These are phyloP conservation scores for Deroplatys truncata DNA, from an alignment of 2,888 invertebrate genomes.

Conservation along the genomic window DNA sequence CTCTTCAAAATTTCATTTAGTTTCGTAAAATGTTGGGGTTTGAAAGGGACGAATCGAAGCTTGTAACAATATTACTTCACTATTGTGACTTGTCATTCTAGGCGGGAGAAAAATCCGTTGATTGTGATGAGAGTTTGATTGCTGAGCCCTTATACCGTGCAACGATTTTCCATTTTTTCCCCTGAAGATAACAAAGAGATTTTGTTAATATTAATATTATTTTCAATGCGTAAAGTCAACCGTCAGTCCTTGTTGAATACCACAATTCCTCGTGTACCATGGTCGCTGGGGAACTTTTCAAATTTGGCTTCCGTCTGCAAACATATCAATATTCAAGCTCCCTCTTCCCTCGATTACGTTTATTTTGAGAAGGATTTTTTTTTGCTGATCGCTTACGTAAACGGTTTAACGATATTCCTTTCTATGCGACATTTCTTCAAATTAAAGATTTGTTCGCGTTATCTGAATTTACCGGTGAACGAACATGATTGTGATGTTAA, in stretches of 20 bases:
- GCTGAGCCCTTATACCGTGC: not conserved
- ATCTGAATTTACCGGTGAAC: too few species aligned
- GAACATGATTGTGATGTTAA: too few species aligned
- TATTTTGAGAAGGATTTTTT: not conserved
- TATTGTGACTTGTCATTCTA: not conserved
- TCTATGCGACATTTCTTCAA: not conserved
- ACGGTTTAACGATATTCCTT: not conserved
- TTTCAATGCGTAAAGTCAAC: not conserved
- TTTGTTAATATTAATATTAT: not conserved
- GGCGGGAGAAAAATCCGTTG: not conserved
- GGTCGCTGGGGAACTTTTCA: not conserved
- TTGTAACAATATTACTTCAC: not conserved
- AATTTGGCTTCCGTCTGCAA: not conserved
- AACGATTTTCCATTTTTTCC: not conserved
- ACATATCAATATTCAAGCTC: not conserved
- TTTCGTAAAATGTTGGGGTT: not conserved
- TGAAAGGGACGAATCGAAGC: not conserved
- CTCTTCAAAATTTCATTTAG: not conserved
- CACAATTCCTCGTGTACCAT: not conserved
- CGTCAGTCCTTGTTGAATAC: not conserved
- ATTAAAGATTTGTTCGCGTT: too few species aligned
- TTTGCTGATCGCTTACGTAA: not conserved
- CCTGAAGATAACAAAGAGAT: not conserved
- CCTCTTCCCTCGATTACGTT: not conserved
- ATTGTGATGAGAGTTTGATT: not conserved